Base-by-base conservation (phyloP, 2,888 invertebrate species). In the Brachylomia viminalis region DNA sequence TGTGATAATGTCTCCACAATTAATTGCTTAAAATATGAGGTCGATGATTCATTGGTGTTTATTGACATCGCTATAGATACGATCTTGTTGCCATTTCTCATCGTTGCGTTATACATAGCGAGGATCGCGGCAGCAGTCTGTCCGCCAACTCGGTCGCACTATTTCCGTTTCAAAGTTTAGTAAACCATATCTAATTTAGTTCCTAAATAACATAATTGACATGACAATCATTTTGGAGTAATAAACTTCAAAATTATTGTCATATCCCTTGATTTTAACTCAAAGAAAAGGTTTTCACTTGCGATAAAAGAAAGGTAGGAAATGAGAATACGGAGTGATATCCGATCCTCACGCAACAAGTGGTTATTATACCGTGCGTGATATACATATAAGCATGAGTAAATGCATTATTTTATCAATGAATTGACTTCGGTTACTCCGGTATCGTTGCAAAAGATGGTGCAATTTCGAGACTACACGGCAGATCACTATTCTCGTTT, bases 81-180 rank as follows among this genome's bases (percentile, higher is more conserved):
- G 73, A 76, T 79, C 77, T 79, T 59, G 69, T 75, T 79, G 75
- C 72, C 59, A 81, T 80, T 81, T 85, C 79, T 72, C 58, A 67
- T 38, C 42, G 59, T 82, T 65, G 69, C 61, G 72, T 69, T 79
- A 83, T 76, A 79, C 81, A 83, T 88, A 83, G 84, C 84, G 78
- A 86, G 88, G 90, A 92, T 92, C 90, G 92, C 92, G 92, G 92
- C 87, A 92, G 91, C 87, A 81, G 77, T 83, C 86, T 80, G 85
- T 85, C 83, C 85, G 95, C 95, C 94, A 95, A 95, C 91, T 95
- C 94, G 94, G 95, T 93, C 95, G 92, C 80, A 74, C 84, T 76
- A 94, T 95, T 94, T 93, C 91, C 54, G 91, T 91, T 89, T 79
- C 72, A 90, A 88, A 90, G 90, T 90, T 87, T 88, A 87, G 79